Conservation (phyloP, 2,888 invertebrate species). For the Metacarcinus magister region DNA sequence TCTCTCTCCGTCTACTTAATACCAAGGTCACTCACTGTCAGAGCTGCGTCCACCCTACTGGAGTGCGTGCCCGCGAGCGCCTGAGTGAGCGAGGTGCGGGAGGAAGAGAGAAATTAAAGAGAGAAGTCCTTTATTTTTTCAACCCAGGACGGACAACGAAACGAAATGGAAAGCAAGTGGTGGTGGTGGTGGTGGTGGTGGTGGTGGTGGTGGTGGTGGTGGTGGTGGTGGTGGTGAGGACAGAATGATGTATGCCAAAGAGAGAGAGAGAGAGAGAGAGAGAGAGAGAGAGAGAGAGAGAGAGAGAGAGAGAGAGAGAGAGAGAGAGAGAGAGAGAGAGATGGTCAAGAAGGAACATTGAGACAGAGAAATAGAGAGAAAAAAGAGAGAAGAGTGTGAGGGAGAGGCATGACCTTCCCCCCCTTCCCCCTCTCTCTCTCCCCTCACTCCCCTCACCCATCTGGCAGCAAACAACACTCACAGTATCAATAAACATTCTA, state of each 20-base stretch:
- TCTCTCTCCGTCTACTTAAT: neutral
- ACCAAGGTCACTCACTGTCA: neutral
- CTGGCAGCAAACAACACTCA: neutral
- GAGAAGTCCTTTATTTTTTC: neutral
- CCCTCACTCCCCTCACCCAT: neutral
- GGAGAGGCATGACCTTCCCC: neutral
- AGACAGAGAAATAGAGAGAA: neutral
- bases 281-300: slow-evolving; percentile 60
- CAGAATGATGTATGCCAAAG: neutral
- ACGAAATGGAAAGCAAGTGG: neutral
- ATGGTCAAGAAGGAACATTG: neutral
- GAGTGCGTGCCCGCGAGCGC: slow-evolving; percentile 36
- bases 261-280: slow-evolving; percentile 60
- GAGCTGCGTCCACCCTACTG: neutral
- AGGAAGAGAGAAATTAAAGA: neutral
- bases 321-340: slow-evolving; percentile 66
- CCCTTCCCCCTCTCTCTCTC: neutral
- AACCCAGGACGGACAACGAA: neutral
- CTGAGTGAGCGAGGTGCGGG: neutral
- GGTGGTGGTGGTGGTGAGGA: slow-evolving; percentile 14
- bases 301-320: slow-evolving; percentile 68
- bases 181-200: slow-evolving; percentile 12
- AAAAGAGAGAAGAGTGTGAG: neutral
- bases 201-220: neutral
- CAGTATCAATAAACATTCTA: neutral